Evolutionary conservation across 2,888 invertebrate species (phyloP), one percentile per base, ranked within the genome.

Genomic region (Sericinus montela): DNA sequence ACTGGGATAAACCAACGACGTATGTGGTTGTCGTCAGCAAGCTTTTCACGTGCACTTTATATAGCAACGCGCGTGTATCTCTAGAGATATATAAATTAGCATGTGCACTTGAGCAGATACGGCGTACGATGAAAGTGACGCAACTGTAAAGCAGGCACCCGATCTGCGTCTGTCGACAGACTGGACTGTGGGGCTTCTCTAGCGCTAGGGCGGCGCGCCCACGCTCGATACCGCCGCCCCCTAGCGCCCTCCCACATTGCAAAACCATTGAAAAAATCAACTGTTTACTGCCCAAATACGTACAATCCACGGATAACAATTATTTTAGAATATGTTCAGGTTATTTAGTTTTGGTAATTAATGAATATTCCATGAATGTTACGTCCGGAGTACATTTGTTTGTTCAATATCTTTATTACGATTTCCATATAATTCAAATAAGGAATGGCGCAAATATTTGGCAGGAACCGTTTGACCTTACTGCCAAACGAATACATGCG

Each of bases 191-290:
- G 84, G 82, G 83, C 85, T 84, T 79, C 84, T 32, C 67, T 63
- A 64, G 72, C 72, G 81, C 73, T 72, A 77, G 83, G 84, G 82
- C 83, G 84, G 78, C 84, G 81, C 84, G 76, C 84, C 85, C 80
- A 77, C 87, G 87, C 82, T 86, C 87, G 80, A 87, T 87, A 86
- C 79, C 76, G 78, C 78, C 78, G 80, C 81, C 84, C 76, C 72
- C 82, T 74, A 73, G 67, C 85, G 75, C 83, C 86, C 83, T 80
- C 84, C 85, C 79, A 80, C 81, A 75, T 81, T 78, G 76, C 80
- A 76, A 83, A 81, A 80, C 75, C 77, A 75, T 67, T 62, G 61
- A 72, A 70, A 77, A 72, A 74, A 62, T 72, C 67, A 66, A 72
- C 70, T 68, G 67, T 68, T 73, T 71, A 72, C 68, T 67, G 62